Conservation (phyloP, 1,140 invertebrate species). For the Orussus abietinus region DNA sequence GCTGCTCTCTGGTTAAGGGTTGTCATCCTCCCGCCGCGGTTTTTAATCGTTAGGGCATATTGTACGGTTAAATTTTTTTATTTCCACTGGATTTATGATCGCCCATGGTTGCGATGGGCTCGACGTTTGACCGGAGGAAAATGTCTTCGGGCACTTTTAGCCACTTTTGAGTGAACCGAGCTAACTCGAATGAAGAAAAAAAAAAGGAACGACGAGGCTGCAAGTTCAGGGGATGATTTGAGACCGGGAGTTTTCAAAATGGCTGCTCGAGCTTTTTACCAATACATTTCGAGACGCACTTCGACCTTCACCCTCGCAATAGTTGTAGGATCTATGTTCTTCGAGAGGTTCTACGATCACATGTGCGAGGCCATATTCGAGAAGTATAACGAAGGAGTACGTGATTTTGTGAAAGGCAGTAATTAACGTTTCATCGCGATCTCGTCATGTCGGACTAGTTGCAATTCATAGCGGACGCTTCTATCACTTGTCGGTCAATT, state of each 20-base stretch:
- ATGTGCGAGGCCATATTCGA: constrained; percentile 11
- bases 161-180: neutral
- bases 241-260: neutral
- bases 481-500: constrained; percentile 1
- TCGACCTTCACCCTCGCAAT: constrained; percentile 12
- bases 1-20: too few relatives aligned
- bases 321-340: constrained; percentile 9
- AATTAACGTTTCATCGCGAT: neutral
- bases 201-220: constrained; percentile 2
- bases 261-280: constrained; percentile 5
- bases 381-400: constrained; percentile 7
- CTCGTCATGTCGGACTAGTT: neutral
- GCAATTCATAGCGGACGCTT: neutral
- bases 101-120: neutral
- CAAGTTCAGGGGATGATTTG: neutral
- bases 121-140: neutral
- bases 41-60: too few relatives aligned
- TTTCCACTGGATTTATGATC: too few relatives aligned
- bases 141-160: neutral
- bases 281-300: constrained; percentile 3
- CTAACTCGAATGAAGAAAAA: neutral
- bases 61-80: too few relatives aligned
- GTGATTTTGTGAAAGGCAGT: neutral
- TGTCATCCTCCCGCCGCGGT: too few relatives aligned
- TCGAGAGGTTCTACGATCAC: constrained; percentile 14